Base-by-base conservation (phyloP, 2,113 vertebrate species). In the Corynorhinus townsendii region DNA sequence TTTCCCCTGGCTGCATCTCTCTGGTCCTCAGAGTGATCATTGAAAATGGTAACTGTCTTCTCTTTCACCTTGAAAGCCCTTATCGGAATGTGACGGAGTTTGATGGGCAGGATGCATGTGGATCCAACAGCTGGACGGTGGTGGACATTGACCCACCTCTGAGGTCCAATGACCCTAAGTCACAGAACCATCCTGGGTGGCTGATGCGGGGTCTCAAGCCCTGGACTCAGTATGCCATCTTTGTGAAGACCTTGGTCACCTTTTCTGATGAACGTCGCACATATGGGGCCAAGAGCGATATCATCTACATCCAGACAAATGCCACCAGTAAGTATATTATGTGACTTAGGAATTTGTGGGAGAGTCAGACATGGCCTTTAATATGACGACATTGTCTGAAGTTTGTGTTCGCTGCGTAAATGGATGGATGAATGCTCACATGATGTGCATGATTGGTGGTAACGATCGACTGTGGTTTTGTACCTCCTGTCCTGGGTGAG, bases 191-290 rank as follows among this genome's bases (percentile, higher is more conserved):
- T 19, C 99, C 99, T 0, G 99, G 99, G 0, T 98, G 98, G 97
- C 98, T 99, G 24, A 99, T 99, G 96, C 97, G 98, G 16, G 97
- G 98, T 1, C 92, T 99, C 91, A 99, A 99, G 96, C 99, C 99
- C 5, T 99, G 99, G 99, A 99, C 99, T 0, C 99, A 99, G 88
- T 99, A 99, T 0, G 99, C 99, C 83, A 99, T 99, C 89, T 99
- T 99, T 92, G 99, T 99, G 22, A 99, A 99, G 98, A 99, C 99
- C 0, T 97, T 99, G 95, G 99, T 99, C 86, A 99, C 99, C 47
- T 99, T 99, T 49, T 99, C 99, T 0, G 99, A 99, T 0, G 99
- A 99, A 80, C 99, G 99, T 19, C 98, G 99, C 82, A 99, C 99
- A 0, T 98, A 99, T 0, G 99, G 99, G 16, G 99, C 99, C n/a